These are phyloP conservation scores for Hippoglossus stenolepis DNA, from an alignment of 2,113 vertebrate genomes.

Conservation along the genomic window DNA sequence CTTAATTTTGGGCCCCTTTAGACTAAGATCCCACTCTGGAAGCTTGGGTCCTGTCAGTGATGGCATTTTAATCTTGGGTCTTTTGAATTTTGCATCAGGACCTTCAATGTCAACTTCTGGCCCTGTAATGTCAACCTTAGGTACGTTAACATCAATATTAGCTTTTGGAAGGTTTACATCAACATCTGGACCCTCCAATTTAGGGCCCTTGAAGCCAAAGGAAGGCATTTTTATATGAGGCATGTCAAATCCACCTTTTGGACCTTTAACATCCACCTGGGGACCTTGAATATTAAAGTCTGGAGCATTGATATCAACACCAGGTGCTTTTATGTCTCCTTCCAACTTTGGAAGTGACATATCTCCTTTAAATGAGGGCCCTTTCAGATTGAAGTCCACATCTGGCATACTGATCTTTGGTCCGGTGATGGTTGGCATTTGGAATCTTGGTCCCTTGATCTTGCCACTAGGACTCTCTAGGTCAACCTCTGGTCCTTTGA, in stretches of 20 bases:
- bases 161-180: constrained; percentile 45
- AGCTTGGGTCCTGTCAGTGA: constrained; percentile 34
- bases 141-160: background rate
- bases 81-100: background rate
- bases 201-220: constrained; percentile 8
- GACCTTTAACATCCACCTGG: too few relatives aligned
- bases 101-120: constrained; percentile 6
- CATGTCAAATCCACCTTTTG: background rate
- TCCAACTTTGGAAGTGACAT: constrained; percentile 63
- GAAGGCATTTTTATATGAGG: constrained; percentile 18
- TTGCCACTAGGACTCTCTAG: background rate
- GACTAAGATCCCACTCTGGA: background rate
- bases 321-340: constrained; percentile 55
- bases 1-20: background rate
- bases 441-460: background rate
- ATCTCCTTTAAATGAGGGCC: constrained; percentile 49
- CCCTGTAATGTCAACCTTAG: constrained; percentile 1
- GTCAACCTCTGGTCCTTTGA: constrained; percentile 24
- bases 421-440: constrained; percentile 4
- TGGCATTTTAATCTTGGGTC: constrained; percentile 16
- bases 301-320: constrained; percentile 47
- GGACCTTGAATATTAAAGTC: constrained; percentile 20
- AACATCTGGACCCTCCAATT: constrained; percentile 31
- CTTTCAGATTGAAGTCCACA: constrained; percentile 76
- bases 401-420: constrained; percentile 44